Conservation (phyloP, 2,113 vertebrate species). For the Agapornis roseicollis region DNA sequence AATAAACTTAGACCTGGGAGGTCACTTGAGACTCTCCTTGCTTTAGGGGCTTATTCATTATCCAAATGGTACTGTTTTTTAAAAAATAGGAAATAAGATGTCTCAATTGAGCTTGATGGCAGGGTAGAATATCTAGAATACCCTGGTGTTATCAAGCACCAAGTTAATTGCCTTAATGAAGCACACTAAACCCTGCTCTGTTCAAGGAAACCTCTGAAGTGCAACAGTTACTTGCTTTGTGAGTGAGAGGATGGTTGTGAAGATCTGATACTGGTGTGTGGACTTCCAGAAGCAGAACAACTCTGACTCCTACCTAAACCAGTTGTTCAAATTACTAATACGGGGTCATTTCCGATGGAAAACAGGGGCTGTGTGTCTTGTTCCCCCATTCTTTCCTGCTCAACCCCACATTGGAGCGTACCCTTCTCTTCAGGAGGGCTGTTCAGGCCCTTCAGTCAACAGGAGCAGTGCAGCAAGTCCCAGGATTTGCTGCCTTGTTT, state of each 20-base stretch:
- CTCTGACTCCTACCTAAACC: background rate
- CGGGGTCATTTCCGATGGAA: background rate
- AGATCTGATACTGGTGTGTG: too few relatives aligned
- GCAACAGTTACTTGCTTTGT: fast-evolving
- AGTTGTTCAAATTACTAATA: fast-evolving
- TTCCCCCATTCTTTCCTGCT: background rate
- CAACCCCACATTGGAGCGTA: fast-evolving
- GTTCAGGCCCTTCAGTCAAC: background rate
- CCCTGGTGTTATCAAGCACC: background rate
- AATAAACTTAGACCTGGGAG: background rate
- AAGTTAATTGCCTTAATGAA: background rate
- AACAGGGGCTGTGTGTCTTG: background rate
- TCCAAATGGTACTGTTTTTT: background rate
- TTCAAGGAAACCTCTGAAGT: background rate
- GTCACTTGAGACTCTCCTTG: fast-evolving
- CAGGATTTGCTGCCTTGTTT: background rate
- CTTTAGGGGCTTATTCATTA: background rate
- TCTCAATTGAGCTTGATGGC: fast-evolving
- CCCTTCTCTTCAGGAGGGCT: background rate
- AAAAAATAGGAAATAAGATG: too few relatives aligned
- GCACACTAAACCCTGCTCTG: background rate
- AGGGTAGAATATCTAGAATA: background rate
- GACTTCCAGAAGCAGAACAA: background rate
- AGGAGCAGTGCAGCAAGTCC: fast-evolving
- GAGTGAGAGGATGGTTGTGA: fast-evolving